phyloP scores from a whole-genome alignment of 2,797 vertebrate species.

The Setipinna tenuifilis region DNA sequence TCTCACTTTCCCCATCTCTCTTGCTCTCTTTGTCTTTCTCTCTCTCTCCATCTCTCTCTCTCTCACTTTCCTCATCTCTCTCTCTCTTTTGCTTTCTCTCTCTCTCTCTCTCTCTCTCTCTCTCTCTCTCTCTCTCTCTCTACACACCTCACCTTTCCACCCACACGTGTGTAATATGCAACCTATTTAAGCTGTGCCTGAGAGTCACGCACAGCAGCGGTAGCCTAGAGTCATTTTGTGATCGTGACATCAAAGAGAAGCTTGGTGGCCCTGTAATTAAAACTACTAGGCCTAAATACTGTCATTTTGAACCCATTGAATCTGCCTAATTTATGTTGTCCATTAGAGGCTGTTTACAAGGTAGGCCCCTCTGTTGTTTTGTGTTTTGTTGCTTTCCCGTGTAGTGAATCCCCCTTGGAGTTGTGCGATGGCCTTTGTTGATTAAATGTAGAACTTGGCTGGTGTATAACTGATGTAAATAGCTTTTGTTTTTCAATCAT shows the following conservation, averaged over 20 bases:
- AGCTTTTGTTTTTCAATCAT: not conserved
- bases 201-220: conserved; percentile 26
- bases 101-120: too few relatives aligned
- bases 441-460: not conserved
- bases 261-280: not conserved
- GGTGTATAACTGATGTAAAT: not conserved
- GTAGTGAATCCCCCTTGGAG: not conserved
- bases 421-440: not conserved
- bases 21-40: not conserved
- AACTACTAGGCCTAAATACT: not conserved
- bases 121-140: conserved; percentile 21
- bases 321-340: not conserved
- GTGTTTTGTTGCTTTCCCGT: not conserved
- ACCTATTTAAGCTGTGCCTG: too few relatives aligned
- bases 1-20: too few relatives aligned
- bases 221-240: conserved; percentile 7
- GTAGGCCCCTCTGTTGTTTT: not conserved
- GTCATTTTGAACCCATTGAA: not conserved
- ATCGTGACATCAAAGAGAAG: not conserved
- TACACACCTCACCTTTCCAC: conserved; percentile 68
- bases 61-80: conserved; percentile 53
- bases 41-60: conserved; percentile 24
- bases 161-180: not conserved
- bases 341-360: not conserved
- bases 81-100: too few relatives aligned